These are phyloP conservation scores for Bergia puertoricense DNA, from an alignment of 92 coral and sea anemone species.

Conservation along the genomic window DNA sequence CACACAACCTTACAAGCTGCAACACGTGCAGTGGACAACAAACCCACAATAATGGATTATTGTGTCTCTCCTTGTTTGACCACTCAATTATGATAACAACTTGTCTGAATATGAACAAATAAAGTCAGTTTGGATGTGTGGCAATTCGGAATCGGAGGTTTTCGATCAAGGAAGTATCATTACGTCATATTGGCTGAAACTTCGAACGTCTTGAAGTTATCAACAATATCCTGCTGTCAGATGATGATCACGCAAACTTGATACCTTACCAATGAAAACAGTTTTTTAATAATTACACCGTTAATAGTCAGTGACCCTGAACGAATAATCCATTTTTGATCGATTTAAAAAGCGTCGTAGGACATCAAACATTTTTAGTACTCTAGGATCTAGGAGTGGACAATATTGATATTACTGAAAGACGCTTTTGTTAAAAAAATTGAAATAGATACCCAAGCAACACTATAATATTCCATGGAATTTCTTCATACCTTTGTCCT, in stretches of 20 bases:
- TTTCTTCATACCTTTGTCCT: not conserved
- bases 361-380: not conserved
- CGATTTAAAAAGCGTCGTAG: no score
- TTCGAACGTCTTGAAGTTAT: not conserved
- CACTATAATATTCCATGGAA: not conserved
- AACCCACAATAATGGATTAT: constrained; percentile 14
- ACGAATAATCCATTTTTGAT: no score
- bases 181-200: not conserved
- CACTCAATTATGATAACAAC: constrained; percentile 31
- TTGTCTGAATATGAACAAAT: not conserved
- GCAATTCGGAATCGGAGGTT: not conserved
- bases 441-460: not conserved
- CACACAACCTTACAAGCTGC: not conserved
- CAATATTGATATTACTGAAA: not conserved
- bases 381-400: not conserved
- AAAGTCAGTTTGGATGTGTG: not conserved
- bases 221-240: constrained; percentile 2
- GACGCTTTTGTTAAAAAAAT: not conserved
- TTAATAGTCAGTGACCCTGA: not conserved
- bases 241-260: constrained; percentile 30
- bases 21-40: constrained; percentile 39
- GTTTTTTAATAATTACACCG: not conserved
- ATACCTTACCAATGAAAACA: not conserved
- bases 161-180: not conserved
- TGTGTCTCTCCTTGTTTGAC: constrained; percentile 40